Conservation (phyloP, 2,888 invertebrate genomes). For the Apantesis nais region DNA sequence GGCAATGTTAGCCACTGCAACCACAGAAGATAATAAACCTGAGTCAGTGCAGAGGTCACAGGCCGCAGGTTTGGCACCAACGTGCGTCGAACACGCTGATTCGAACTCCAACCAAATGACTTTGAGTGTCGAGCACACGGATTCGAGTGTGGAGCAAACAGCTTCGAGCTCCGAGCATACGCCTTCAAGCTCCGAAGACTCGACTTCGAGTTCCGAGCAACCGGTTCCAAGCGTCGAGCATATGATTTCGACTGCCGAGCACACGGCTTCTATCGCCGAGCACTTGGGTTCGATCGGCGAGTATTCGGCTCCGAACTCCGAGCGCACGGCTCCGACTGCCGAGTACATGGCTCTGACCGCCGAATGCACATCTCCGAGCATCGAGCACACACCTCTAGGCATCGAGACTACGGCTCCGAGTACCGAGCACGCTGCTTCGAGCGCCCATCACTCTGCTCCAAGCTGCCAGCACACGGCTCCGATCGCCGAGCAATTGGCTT, state of each 20-base stretch:
- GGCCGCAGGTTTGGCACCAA: slow-evolving; percentile 11
- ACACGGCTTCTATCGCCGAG: not conserved
- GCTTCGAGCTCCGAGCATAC: no score
- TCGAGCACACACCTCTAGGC: not conserved
- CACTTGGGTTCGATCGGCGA: not conserved
- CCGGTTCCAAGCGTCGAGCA: no score
- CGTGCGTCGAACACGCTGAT: not conserved
- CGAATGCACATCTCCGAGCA: not conserved
- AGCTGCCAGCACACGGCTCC: no score
- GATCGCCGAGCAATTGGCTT: no score
- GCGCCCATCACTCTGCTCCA: no score
- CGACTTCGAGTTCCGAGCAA: no score
- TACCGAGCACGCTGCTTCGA: no score
- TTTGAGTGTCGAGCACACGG: no score
- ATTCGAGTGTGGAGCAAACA: no score
- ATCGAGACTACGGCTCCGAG: no score
- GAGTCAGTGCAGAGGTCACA: not conserved
- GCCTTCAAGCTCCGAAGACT: no score
- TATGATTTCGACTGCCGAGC: not conserved
- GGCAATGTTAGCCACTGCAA: slow-evolving; percentile 1
- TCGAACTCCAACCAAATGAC: not conserved
- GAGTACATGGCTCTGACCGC: not conserved
- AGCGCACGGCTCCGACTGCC: not conserved
- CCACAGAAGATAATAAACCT: not conserved
- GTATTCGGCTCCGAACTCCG: no score